These are phyloP conservation scores for Chelonoidis abingdonii DNA, from an alignment of 2,113 vertebrate species.

Conservation along the genomic window DNA sequence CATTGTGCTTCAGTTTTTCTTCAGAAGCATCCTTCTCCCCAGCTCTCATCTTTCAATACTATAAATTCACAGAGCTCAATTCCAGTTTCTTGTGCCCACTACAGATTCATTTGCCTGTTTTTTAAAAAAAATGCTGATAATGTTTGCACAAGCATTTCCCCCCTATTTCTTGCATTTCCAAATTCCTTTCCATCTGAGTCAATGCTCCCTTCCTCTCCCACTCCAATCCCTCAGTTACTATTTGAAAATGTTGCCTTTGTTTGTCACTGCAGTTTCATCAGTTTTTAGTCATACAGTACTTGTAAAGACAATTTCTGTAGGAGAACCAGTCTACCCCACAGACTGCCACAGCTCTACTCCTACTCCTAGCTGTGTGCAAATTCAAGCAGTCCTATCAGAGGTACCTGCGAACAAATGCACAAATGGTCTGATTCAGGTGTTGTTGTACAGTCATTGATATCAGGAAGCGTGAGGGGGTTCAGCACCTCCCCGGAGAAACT, in stretches of 20 bases:
- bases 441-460: not conserved
- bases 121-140: slow-evolving; percentile 18
- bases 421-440: accelerated
- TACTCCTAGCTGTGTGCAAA: not conserved
- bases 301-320: slow-evolving; percentile 22
- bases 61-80: slow-evolving; percentile 23
- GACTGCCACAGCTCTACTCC: not conserved
- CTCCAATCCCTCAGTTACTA: slow-evolving; percentile 18
- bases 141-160: not conserved
- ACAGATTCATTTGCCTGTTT: not conserved
- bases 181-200: slow-evolving; percentile 65
- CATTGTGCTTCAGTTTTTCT: slow-evolving; percentile 9
- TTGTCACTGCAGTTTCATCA: slow-evolving; percentile 17
- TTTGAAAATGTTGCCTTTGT: slow-evolving; percentile 72
- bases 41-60: not conserved
- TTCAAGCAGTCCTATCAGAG: not conserved
- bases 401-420: not conserved
- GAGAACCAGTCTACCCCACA: not conserved
- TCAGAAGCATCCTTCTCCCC: not conserved
- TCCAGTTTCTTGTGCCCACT: not conserved
- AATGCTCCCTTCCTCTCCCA: slow-evolving; percentile 40
- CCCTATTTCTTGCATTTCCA: slow-evolving; percentile 30
- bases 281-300: slow-evolving; percentile 28
- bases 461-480: not conserved
- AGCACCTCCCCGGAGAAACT: not conserved